Conservation (phyloP, 2,888 invertebrate genomes). For the Dermolepida albohirtum region DNA sequence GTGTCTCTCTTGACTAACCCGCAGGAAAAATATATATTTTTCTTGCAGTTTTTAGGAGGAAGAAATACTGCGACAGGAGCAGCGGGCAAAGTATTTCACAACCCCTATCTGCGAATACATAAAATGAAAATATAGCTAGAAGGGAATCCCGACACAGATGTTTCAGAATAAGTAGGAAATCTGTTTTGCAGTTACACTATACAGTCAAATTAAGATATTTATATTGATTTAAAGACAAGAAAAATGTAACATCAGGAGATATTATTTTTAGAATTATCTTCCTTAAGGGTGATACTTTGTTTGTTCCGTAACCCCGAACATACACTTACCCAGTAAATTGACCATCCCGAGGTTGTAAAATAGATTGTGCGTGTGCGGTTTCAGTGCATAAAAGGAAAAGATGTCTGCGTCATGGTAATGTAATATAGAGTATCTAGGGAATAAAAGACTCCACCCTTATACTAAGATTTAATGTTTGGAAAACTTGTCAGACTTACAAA, state of each 20-base stretch:
- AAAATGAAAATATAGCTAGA: constrained; percentile 23
- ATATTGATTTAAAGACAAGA: neutral
- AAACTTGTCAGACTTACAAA: constrained; percentile 23
- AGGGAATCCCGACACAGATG: constrained; percentile 9
- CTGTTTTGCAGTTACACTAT: constrained; percentile 12
- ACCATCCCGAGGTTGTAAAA: constrained; percentile 37
- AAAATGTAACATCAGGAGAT: neutral
- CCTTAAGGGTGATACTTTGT: constrained; percentile 5
- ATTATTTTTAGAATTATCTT: constrained; percentile 2
- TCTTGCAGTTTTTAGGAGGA: constrained; percentile 20
- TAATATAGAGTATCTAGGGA: constrained; percentile 41
- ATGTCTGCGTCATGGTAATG: constrained; percentile 40
- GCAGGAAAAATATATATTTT: constrained; percentile 15
- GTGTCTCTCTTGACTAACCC: constrained; percentile 1
- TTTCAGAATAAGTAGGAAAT: constrained; percentile 21
- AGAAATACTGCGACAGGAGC: constrained; percentile 18
- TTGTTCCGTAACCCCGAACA: constrained; percentile 15
- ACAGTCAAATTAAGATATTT: constrained; percentile 22
- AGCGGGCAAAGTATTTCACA: constrained; percentile 7
- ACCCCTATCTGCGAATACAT: constrained; percentile 21
- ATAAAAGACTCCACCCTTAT: constrained; percentile 33
- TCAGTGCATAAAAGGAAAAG: constrained; percentile 41
- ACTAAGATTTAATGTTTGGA: constrained; percentile 37
- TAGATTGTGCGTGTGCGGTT: constrained; percentile 36
- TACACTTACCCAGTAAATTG: constrained; percentile 35